phyloP scores from a whole-genome alignment of 2,888 invertebrate species.

The Podabrus alpinus region DNA sequence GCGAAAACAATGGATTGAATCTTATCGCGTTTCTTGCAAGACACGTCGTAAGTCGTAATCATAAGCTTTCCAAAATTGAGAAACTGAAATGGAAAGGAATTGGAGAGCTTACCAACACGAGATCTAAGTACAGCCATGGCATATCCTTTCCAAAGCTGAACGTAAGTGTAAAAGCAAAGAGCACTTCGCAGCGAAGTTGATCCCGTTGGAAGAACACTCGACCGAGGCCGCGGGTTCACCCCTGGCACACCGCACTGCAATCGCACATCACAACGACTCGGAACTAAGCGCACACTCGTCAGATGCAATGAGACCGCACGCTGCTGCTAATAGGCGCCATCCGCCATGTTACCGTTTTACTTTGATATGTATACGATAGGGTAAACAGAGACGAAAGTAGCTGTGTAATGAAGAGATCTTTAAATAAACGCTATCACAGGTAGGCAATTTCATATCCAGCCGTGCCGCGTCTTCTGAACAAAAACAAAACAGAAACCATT shows the following conservation, averaged over 20 bases:
- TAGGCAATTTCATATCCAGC: slow-evolving; percentile 13
- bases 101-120: slow-evolving; percentile 49
- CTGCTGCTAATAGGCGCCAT: slow-evolving; percentile 47
- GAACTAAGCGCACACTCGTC: slow-evolving; percentile 45
- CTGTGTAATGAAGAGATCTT: slow-evolving; percentile 33
- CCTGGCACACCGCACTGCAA: slow-evolving; percentile 37
- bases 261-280: slow-evolving; percentile 43
- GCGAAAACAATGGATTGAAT: background rate
- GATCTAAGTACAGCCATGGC: slow-evolving; percentile 56
- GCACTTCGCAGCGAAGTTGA: slow-evolving; percentile 11
- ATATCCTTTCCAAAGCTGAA: slow-evolving; percentile 30
- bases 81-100: slow-evolving; percentile 7
- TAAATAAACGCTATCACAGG: slow-evolving; percentile 32
- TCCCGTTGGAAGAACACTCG: slow-evolving; percentile 28
- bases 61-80: background rate
- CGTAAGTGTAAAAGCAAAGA: slow-evolving; percentile 5
- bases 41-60: background rate
- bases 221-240: slow-evolving; percentile 30
- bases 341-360: slow-evolving; percentile 47
- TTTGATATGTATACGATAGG: slow-evolving; percentile 45
- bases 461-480: background rate
- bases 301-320: slow-evolving; percentile 45
- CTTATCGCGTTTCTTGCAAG: background rate
- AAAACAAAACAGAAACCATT: background rate
- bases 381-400: slow-evolving; percentile 42